Evolutionary conservation across 2,113 vertebrate genomes (phyloP).

Genomic region (Chascanopsetta lugubris): DNA sequence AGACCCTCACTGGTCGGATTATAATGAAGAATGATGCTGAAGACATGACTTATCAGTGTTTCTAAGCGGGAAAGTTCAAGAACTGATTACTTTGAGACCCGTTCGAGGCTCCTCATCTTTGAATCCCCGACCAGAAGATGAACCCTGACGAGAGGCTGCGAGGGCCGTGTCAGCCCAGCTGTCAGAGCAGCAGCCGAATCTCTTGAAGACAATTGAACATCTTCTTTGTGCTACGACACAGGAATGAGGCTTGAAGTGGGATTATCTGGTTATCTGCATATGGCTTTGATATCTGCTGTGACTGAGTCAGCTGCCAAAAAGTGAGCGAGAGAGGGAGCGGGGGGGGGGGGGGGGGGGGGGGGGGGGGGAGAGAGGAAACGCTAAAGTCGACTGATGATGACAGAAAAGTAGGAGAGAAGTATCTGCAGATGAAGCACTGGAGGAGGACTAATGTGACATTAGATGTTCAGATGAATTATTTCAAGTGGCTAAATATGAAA

Average conservation of each 20-base stretch:
- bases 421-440: constrained; percentile 8
- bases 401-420: constrained; percentile 12
- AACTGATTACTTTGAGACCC: background rate
- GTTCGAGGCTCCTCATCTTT: constrained; percentile 8
- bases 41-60: constrained; percentile 3
- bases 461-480: constrained; percentile 13
- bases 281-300: constrained; percentile 51
- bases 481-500: constrained; percentile 13
- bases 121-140: constrained; percentile 43
- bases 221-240: constrained; percentile 47
- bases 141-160: constrained; percentile 26
- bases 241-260: constrained; percentile 63
- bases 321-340: too few species aligned
- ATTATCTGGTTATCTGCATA: constrained; percentile 66
- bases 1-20: constrained; percentile 14
- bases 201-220: constrained; percentile 56
- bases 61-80: background rate
- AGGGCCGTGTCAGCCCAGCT: constrained; percentile 42
- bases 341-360: background rate
- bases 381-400: constrained; percentile 28
- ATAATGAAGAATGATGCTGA: constrained; percentile 6
- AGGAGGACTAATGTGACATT: background rate
- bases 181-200: constrained; percentile 44
- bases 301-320: constrained; percentile 22
- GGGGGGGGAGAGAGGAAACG: background rate